Percentiles rank a stretch among this genome's conserved stretches.
These are phyloP conservation scores for Halcyon senegalensis DNA, from an alignment of 2,113 vertebrate species.

Conservation along the genomic window DNA sequence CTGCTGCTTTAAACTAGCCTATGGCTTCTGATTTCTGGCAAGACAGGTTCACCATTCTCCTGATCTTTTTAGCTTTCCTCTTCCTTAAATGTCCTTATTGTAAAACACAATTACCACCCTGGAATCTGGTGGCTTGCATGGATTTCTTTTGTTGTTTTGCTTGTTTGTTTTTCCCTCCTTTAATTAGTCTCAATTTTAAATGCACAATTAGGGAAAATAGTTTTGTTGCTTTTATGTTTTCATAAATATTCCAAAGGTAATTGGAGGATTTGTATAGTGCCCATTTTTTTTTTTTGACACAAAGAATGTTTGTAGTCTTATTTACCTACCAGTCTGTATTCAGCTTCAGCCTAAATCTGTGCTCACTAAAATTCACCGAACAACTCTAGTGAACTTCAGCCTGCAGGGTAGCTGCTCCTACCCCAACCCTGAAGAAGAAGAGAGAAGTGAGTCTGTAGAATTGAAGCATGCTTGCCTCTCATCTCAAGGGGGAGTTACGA, in stretches of 20 bases:
- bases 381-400: neutral
- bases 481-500: neutral
- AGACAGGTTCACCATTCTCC: neutral
- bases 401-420: neutral
- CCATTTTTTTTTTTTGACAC: neutral
- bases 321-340: neutral
- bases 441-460: neutral
- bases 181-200: neutral
- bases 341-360: neutral
- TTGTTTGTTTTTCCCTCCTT: accelerated
- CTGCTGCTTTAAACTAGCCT: neutral
- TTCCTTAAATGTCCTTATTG: neutral
- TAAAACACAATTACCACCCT: neutral
- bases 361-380: neutral
- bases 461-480: neutral
- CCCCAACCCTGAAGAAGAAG: neutral
- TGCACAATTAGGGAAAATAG: neutral
- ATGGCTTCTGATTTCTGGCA: neutral
- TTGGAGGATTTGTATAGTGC: neutral
- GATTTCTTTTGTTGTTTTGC: neutral
- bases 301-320: neutral
- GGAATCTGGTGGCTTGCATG: neutral
- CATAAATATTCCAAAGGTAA: neutral
- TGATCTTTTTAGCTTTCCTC: neutral
- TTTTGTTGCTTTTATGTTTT: neutral